Conservation (phyloP, 2,888 invertebrate genomes). For the Dicyrtomina minuta region DNA sequence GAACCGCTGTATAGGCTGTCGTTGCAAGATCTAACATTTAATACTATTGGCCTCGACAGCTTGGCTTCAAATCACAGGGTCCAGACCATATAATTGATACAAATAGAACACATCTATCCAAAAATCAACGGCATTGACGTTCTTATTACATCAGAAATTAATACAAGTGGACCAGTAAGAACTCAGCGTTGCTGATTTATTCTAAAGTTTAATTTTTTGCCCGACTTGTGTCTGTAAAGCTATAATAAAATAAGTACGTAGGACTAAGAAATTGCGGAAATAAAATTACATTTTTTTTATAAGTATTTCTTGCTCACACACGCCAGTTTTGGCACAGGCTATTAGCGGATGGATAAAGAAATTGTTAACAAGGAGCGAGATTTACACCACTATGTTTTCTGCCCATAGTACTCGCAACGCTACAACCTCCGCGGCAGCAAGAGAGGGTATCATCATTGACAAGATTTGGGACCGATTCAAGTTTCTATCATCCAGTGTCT, state of each 20-base stretch:
- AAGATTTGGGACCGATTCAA: too few relatives aligned
- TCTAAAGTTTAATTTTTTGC: slow-evolving; percentile 3
- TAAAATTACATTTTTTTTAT: slow-evolving; percentile 19
- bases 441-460: not conserved
- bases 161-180: slow-evolving; percentile 15
- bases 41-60: slow-evolving; percentile 32
- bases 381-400: too few relatives aligned
- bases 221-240: slow-evolving; percentile 26
- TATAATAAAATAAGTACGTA: slow-evolving; percentile 19
- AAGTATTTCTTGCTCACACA: slow-evolving; percentile 17
- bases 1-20: not conserved
- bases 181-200: slow-evolving; percentile 28
- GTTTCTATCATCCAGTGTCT: too few relatives aligned
- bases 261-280: slow-evolving; percentile 2
- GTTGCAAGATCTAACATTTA: slow-evolving; percentile 27
- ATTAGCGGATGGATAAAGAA: slow-evolving; percentile 29
- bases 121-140: slow-evolving; percentile 10
- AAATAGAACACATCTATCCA: slow-evolving; percentile 19
- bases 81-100: slow-evolving; percentile 32
- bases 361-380: not conserved
- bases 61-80: slow-evolving; percentile 35
- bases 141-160: slow-evolving; percentile 13
- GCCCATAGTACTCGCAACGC: too few relatives aligned
- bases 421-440: not conserved
- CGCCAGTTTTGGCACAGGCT: slow-evolving; percentile 28